These are phyloP conservation scores for Eupithecia tripunctaria DNA, from an alignment of 2,888 invertebrate genomes.

Conservation along the genomic window DNA sequence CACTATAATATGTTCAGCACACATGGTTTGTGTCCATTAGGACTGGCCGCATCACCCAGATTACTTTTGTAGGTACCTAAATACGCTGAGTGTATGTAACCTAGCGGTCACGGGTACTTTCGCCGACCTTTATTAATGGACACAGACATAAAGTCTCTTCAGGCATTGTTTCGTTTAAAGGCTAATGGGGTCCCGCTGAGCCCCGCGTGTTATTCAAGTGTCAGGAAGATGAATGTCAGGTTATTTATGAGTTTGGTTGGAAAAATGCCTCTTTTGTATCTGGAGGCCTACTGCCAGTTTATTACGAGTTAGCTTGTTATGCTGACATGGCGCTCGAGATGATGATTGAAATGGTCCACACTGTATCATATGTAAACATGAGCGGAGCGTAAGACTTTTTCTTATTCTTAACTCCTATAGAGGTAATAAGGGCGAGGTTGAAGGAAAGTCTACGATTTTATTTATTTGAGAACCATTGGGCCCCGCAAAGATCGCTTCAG, in stretches of 20 bases:
- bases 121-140: conserved; percentile 66
- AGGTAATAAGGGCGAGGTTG: background rate
- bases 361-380: background rate
- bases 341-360: background rate
- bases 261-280: conserved; percentile 63
- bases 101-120: conserved; percentile 44
- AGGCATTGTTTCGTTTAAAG: conserved; percentile 75
- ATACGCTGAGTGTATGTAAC: background rate
- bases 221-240: conserved; percentile 79
- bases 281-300: conserved; percentile 28
- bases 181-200: conserved; percentile 73
- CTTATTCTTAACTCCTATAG: background rate
- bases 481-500: background rate
- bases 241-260: conserved; percentile 72
- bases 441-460: background rate
- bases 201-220: conserved; percentile 75
- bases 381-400: background rate
- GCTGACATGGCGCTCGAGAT: background rate
- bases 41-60: background rate
- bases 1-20: too few relatives aligned
- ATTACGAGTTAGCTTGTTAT: background rate
- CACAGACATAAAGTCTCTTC: conserved; percentile 62
- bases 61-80: background rate
- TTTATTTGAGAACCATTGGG: background rate
- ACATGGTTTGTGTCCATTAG: background rate